Conservation (phyloP, 2,797 vertebrate genomes). For the Myotis daubentonii region DNA sequence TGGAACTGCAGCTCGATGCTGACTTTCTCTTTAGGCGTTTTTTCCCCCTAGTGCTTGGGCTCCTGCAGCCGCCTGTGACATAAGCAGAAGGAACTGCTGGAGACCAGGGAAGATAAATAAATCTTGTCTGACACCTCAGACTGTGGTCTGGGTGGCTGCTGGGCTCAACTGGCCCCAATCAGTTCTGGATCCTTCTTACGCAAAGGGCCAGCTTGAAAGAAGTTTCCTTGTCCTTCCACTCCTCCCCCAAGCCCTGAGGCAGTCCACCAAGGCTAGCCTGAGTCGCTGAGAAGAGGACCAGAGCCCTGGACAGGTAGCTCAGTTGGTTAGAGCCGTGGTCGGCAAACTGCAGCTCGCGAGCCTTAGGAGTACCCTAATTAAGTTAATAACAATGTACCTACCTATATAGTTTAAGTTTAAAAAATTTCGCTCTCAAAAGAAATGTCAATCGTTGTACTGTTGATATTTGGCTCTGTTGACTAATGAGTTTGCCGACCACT, state of each 20-base stretch:
- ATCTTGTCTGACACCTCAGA: not conserved
- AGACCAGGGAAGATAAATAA: not conserved
- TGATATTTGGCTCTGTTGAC: no score
- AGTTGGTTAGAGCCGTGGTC: not conserved
- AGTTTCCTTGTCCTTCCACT: not conserved
- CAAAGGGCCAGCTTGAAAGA: not conserved
- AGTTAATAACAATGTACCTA: no score
- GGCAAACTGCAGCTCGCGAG: no score
- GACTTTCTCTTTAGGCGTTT: not conserved
- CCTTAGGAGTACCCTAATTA: no score
- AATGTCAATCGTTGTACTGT: no score
- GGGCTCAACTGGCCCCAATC: not conserved
- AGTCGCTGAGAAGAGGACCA: not conserved
- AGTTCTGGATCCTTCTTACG: not conserved
- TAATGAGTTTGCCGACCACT: no score
- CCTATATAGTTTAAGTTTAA: no score
- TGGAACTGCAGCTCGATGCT: rapidly evolving
- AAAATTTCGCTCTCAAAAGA: no score
- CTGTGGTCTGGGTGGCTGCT: not conserved
- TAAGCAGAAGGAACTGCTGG: not conserved
- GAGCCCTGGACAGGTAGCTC: not conserved
- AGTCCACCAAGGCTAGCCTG: not conserved
- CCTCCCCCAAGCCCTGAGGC: not conserved
- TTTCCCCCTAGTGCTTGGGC: not conserved
- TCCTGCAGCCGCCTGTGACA: not conserved